Base-by-base conservation (phyloP, 2,797 vertebrate genomes). In the Danio tinwini region DNA sequence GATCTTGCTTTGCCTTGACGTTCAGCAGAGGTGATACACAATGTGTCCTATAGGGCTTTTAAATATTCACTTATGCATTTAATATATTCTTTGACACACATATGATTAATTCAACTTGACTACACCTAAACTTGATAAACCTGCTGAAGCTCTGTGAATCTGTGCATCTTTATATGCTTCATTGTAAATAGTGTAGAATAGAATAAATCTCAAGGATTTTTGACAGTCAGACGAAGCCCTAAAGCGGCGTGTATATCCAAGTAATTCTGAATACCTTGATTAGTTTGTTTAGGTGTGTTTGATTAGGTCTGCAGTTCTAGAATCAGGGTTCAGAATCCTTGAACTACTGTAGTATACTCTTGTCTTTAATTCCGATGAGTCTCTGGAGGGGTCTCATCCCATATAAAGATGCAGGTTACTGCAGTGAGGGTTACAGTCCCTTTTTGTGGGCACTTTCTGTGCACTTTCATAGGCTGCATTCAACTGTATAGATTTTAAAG, bases 341-440 rank as follows among this genome's bases (percentile, higher is more conserved):
- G 45, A 44, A 74, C 58, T 12, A 5, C 6, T 29, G 29, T 29
- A 6, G 12, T 10, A 5, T 13, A 12, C 19, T 7, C 45, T 21
- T 50, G 19, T n/a, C 56, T 49, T 74, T 39, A 21, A 49, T 42
- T 73, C 5, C 1, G 5, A 5, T 10, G 40, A 73, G 42, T 39
- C 21, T 59, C 6, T 5, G 52, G 47, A 39, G 21, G 44, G 29
- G 29, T 59, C 42, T 21, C 8, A 17, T 21, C 17, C 4, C 37
- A 42, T 39, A 19, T 71, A 44, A 56, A 75, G 78, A 71, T 62
- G 47, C 78, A 59, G 42, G 59, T 81, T 59, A 65, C 56, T 52
- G 14, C 16, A 68, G 8, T 50, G 17, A 45, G 17, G 5, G 29
- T 0, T 9, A 19, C 13, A 37, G 12, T 72, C 53, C 19, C 9